phyloP scores from a whole-genome alignment of 2,113 vertebrate species.

The rat (Rattus norvegicus) region GRCr8 NC_086022.1:155269001-155269500 shows the following conservation, averaged over 20 bases:
- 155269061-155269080: background rate
- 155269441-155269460: background rate
- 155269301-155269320: background rate
- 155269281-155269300: background rate
- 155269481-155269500: conserved; percentile 16
- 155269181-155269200: background rate
- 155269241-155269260: background rate
- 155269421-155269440: background rate
- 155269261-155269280: background rate
- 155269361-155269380: background rate
- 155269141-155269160: background rate
- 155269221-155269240: background rate
- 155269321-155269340: conserved; percentile 31
- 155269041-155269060: background rate
- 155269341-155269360: conserved; percentile 24
- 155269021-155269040: background rate
- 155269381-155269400: background rate
- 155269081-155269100: background rate
- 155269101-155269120: background rate
- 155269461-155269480: background rate
- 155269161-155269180: background rate
- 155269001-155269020: background rate
- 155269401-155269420: background rate
- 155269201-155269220: background rate
- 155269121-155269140: background rate